These are phyloP conservation scores for Polyommatus icarus DNA, from an alignment of 2,888 invertebrate species.

Conservation along the genomic window DNA sequence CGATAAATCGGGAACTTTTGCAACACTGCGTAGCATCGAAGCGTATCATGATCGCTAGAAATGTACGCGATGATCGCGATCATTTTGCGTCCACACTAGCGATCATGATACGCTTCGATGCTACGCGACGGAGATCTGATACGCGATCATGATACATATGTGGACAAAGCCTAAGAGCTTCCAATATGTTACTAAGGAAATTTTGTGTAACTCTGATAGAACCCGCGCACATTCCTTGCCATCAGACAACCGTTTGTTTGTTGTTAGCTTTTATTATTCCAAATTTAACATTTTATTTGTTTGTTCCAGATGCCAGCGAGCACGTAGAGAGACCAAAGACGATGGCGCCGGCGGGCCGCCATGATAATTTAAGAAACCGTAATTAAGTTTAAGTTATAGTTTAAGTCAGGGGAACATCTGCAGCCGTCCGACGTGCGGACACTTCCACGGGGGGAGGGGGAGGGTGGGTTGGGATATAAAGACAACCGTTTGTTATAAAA, in stretches of 20 bases:
- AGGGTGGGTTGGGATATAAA: constrained; percentile 48
- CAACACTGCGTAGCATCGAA: too few species aligned
- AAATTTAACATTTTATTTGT: background rate
- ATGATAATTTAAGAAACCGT: constrained; percentile 70
- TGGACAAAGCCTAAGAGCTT: too few species aligned
- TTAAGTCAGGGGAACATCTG: constrained; percentile 71
- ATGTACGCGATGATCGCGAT: too few species aligned
- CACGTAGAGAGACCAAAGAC: constrained; percentile 63
- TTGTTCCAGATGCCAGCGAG: constrained; percentile 63
- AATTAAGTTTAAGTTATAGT: constrained; percentile 70
- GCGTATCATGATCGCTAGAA: too few species aligned
- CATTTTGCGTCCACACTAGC: too few species aligned
- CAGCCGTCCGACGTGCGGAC: constrained; percentile 50
- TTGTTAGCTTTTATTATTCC: background rate
- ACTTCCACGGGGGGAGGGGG: constrained; percentile 57
- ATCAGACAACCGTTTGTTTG: background rate
- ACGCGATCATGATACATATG: too few species aligned
- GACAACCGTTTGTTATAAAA: constrained; percentile 52
- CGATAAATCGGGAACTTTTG: too few species aligned
- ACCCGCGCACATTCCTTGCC: too few species aligned
- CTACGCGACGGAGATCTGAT: too few species aligned
- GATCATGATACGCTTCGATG: too few species aligned
- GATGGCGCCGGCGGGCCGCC: constrained; percentile 58
- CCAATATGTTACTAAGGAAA: too few species aligned
- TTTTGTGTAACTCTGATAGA: too few species aligned